Evolutionary conservation across 2,888 invertebrate genomes (phyloP).

Genomic region (Drosophila suboccidentalis): DNA sequence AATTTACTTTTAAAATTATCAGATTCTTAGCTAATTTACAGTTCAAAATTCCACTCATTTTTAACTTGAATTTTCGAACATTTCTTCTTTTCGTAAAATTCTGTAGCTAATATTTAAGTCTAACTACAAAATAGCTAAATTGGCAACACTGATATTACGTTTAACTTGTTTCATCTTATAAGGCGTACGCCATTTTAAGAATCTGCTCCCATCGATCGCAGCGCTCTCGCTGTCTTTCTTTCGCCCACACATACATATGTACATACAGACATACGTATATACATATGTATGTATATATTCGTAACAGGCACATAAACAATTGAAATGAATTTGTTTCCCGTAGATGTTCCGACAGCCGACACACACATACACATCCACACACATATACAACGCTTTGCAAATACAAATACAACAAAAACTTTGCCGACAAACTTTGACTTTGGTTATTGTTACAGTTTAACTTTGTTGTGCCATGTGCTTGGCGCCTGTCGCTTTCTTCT

Average conservation of each 20-base stretch:
- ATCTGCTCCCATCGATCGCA: slow-evolving; percentile 23
- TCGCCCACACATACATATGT: slow-evolving; percentile 1
- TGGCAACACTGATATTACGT: slow-evolving; percentile 5
- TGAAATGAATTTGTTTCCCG: slow-evolving; percentile 79
- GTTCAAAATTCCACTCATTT: too few relatives aligned
- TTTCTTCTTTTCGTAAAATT: background rate
- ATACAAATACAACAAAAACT: slow-evolving; percentile 62
- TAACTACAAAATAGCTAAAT: too few relatives aligned
- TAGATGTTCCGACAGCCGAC: slow-evolving; percentile 57
- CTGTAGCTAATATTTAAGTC: background rate
- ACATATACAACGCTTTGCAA: slow-evolving; percentile 17
- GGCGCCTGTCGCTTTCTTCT: slow-evolving; percentile 31
- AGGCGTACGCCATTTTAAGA: slow-evolving; percentile 43
- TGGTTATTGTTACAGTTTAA: slow-evolving; percentile 81
- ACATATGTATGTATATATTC: slow-evolving; percentile 6
- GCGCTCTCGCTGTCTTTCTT: slow-evolving; percentile 24
- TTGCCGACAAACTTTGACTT: slow-evolving; percentile 80
- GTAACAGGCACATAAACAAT: slow-evolving; percentile 62
- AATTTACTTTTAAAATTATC: too few relatives aligned
- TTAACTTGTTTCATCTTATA: slow-evolving; percentile 60
- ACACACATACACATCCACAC: slow-evolving; percentile 25
- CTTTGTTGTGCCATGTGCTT: slow-evolving; percentile 68
- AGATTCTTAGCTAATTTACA: too few relatives aligned
- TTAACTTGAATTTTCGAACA: background rate
- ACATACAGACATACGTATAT: too few relatives aligned